Conservation (phyloP, 2,888 invertebrate genomes). For the Adelphocoris suturalis region DNA sequence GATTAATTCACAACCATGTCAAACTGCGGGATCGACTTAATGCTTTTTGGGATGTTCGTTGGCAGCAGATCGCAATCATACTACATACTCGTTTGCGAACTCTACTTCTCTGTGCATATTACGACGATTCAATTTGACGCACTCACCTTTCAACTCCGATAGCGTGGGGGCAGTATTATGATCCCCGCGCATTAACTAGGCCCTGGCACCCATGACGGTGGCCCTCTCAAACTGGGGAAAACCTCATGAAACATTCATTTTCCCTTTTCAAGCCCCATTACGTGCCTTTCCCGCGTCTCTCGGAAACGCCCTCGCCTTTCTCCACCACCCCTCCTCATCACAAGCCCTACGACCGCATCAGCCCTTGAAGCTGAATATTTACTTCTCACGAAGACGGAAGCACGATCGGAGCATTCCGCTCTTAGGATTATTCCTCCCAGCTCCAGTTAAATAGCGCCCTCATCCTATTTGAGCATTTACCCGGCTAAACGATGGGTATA, state of each 20-base stretch:
- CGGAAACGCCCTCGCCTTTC: neutral
- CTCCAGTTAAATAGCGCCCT: neutral
- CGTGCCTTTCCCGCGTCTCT: constrained; percentile 39
- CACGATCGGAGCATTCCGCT: neutral
- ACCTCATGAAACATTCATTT: constrained; percentile 42
- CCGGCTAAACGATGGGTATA: neutral
- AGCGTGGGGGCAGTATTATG: neutral
- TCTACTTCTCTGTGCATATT: neutral
- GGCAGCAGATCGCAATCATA: too few species aligned
- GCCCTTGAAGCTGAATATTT: constrained; percentile 10
- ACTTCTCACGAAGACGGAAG: constrained; percentile 17
- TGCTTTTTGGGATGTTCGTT: too few species aligned
- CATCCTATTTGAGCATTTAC: neutral
- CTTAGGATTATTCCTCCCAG: constrained; percentile 1
- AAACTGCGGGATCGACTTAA: too few species aligned
- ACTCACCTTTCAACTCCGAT: neutral
- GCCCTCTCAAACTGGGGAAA: neutral
- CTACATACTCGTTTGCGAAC: too few species aligned
- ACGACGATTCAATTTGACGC: constrained; percentile 10
- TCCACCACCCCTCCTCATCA: neutral
- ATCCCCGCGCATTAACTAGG: constrained; percentile 22
- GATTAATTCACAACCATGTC: too few species aligned
- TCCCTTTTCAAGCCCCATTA: constrained; percentile 42
- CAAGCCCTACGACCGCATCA: constrained; percentile 23
- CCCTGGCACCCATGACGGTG: constrained; percentile 4